Percentiles rank a stretch among this genome's conserved stretches.
These are phyloP conservation scores for Microchrysa polita DNA, from an alignment of 2,888 invertebrate genomes.

Conservation along the genomic window DNA sequence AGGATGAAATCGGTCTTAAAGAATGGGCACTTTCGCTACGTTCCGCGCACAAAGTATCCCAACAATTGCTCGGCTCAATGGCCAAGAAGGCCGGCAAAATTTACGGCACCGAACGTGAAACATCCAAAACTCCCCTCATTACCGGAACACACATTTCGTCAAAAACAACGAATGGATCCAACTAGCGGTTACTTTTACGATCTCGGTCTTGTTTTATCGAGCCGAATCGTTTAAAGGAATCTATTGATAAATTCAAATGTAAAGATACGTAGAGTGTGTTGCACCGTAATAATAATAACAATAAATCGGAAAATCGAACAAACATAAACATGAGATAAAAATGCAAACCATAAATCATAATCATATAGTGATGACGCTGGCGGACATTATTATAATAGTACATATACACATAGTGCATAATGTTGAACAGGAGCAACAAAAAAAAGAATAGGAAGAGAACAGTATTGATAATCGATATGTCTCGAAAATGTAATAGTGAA, in stretches of 20 bases:
- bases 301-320: background rate
- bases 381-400: constrained; percentile 35
- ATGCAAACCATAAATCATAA: background rate
- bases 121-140: constrained; percentile 47
- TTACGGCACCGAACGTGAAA: constrained; percentile 81
- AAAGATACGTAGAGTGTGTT: constrained; percentile 52
- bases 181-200: constrained; percentile 55
- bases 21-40: constrained; percentile 98
- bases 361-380: constrained; percentile 33
- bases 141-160: constrained; percentile 48
- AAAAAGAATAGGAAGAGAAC: too few species aligned
- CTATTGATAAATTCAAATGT: constrained; percentile 52
- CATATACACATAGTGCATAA: too few species aligned
- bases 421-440: too few species aligned
- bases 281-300: too few species aligned
- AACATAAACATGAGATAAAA: background rate
- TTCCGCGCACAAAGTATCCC: constrained; percentile 94
- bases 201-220: constrained; percentile 55
- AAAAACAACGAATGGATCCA: constrained; percentile 53
- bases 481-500: too few species aligned
- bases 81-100: constrained; percentile 98
- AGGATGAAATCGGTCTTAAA: constrained; percentile 98
- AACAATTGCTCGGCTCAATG: constrained; percentile 96
- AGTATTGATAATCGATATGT: too few species aligned
- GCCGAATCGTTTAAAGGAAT: constrained; percentile 54